phyloP scores from a whole-genome alignment of 2,113 vertebrate genomes.

The Aix galericulata region DNA sequence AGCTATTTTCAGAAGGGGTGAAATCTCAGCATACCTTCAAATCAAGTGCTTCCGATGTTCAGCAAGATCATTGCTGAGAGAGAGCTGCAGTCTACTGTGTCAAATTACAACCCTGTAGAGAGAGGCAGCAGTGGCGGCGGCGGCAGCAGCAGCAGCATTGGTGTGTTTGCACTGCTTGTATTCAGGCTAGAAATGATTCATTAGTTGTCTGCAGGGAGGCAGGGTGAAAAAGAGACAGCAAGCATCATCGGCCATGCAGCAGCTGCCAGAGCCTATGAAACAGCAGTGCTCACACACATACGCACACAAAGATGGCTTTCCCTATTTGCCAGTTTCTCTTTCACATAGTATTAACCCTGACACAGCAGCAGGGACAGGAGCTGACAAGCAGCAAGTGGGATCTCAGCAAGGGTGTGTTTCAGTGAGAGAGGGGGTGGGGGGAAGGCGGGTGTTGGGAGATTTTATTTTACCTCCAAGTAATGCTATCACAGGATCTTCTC shows the following conservation, averaged over 20 bases:
- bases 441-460: background rate
- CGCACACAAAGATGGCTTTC: conserved; percentile 78
- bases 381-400: background rate
- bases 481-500: conserved; percentile 1
- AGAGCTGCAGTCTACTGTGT: conserved; percentile 73
- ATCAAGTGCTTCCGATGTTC: conserved; percentile 1
- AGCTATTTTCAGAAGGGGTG: conserved; percentile 30
- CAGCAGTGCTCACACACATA: conserved; percentile 50
- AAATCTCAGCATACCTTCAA: conserved; percentile 68
- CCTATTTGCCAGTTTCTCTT: background rate
- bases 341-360: background rate
- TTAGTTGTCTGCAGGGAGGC: conserved; percentile 77
- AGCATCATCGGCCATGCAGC: conserved; percentile 81
- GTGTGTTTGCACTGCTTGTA: conserved; percentile 38
- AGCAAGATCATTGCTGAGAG: conserved; percentile 45
- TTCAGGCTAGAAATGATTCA: conserved; percentile 81
- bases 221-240: conserved; percentile 61
- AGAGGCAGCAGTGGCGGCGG: background rate
- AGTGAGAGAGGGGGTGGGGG: background rate
- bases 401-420: background rate
- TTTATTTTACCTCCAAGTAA: conserved; percentile 33
- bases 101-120: conserved; percentile 64
- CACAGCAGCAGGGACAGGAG: background rate
- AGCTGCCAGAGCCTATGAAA: conserved; percentile 66
- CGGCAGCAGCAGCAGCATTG: conserved; percentile 41